Evolutionary conservation across 2,797 vertebrate genomes (phyloP).

Genomic region (Intellagama lesueurii): DNA sequence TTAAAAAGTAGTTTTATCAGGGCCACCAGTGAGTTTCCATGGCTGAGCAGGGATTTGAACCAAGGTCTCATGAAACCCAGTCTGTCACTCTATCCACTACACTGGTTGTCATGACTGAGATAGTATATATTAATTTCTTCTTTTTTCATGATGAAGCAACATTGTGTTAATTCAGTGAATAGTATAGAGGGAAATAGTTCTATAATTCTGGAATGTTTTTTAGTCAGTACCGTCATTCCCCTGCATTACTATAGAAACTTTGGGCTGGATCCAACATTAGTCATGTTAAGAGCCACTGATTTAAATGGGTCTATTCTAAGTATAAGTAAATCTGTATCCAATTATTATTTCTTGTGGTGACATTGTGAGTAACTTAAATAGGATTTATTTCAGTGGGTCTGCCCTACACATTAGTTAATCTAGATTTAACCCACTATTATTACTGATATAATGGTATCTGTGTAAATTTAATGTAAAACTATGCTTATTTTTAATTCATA

Average conservation of each 20-base stretch:
- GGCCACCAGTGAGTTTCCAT: too few species aligned
- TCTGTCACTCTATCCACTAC: too few species aligned
- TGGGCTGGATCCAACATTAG: background rate
- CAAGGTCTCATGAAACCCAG: too few species aligned
- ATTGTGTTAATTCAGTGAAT: accelerated
- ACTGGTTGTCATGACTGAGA: background rate
- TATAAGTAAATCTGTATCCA: too few species aligned
- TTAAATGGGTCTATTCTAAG: too few species aligned
- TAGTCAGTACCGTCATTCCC: background rate
- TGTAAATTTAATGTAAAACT: too few species aligned
- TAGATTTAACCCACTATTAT: background rate
- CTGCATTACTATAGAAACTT: background rate
- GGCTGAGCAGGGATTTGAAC: too few species aligned
- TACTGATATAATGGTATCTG: too few species aligned
- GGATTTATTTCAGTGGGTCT: background rate
- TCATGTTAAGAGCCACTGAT: background rate
- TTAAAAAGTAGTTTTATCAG: too few species aligned
- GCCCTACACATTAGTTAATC: background rate
- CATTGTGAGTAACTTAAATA: background rate
- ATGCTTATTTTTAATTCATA: background rate
- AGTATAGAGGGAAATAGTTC: background rate
- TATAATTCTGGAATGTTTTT: background rate
- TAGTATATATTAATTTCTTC: accelerated
- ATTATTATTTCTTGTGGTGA: too few species aligned
- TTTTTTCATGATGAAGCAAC: accelerated